Percentiles rank a stretch among this genome's conserved stretches.
phyloP scores from a whole-genome alignment of 2,797 vertebrate genomes.

The Sebastiscus tertius region DNA sequence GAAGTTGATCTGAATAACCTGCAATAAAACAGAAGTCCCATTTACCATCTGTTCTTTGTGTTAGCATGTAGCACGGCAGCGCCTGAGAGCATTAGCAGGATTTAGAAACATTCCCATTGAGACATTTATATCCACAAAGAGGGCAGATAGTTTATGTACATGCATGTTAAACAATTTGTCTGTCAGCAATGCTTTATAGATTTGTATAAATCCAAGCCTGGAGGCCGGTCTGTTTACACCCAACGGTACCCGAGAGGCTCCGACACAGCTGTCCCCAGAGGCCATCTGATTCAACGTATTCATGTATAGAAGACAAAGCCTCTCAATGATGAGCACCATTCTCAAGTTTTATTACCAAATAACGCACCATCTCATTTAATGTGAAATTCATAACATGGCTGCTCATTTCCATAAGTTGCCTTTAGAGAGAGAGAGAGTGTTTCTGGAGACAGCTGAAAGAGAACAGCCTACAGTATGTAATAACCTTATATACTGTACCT shows the following conservation, averaged over 20 bases:
- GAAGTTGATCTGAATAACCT: conserved; percentile 99
- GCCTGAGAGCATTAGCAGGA: neutral
- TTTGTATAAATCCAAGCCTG: neutral
- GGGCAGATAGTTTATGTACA: neutral
- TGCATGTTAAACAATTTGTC: neutral
- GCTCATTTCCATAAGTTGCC: conserved; percentile 50
- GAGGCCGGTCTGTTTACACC: neutral
- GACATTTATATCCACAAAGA: neutral
- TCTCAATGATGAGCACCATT: conserved; percentile 8
- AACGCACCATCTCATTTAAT: conserved; percentile 23
- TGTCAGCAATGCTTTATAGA: neutral
- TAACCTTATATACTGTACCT: neutral
- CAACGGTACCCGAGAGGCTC: neutral
- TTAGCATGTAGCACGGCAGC: neutral
- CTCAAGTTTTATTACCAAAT: conserved; percentile 36
- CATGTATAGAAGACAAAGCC: conserved; percentile 1
- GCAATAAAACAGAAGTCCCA: conserved; percentile 17
- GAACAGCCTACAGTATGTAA: conserved; percentile 4
- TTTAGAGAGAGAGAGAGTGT: conserved; percentile 31
- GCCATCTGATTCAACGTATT: neutral
- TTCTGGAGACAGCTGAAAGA: conserved; percentile 28
- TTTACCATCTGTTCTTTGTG: neutral
- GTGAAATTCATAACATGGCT: conserved; percentile 39
- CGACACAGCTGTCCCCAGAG: neutral
- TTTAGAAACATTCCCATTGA: neutral